Percentiles rank a stretch among this genome's conserved stretches.
phyloP scores from a whole-genome alignment of 2,888 invertebrate genomes.

The Entomobrya multifasciata region DNA sequence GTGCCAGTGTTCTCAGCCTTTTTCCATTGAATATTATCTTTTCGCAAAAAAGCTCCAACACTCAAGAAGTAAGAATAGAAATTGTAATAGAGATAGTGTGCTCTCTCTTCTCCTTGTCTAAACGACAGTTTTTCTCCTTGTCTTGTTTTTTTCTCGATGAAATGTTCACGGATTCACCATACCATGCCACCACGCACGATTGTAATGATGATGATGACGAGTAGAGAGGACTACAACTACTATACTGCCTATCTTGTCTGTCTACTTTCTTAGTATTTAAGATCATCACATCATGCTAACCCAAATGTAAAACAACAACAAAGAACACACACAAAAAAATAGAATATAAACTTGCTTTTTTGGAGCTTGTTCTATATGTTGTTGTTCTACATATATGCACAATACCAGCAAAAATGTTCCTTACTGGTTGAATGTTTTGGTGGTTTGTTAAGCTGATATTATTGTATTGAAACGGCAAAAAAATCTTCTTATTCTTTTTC shows the following conservation, averaged over 20 bases:
- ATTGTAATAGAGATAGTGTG: not conserved
- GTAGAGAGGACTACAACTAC: no score
- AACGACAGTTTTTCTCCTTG: constrained; percentile 53
- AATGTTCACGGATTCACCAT: constrained; percentile 31
- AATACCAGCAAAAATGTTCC: constrained; percentile 4
- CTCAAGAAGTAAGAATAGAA: not conserved
- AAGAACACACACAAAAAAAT: constrained; percentile 10
- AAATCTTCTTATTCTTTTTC: constrained; percentile 17
- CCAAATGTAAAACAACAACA: constrained; percentile 28
- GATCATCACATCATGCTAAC: constrained; percentile 2
- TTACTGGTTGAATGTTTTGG: not conserved
- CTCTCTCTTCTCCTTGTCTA: constrained; percentile 18
- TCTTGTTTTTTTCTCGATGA: constrained; percentile 42
- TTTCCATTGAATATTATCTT: constrained; percentile 41
- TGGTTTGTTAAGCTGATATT: constrained; percentile 46
- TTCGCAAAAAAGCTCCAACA: constrained; percentile 55
- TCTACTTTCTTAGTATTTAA: constrained; percentile 1
- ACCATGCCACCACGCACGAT: constrained; percentile 34
- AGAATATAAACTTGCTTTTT: constrained; percentile 48
- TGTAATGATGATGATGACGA: constrained; percentile 17
- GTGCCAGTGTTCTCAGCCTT: not conserved
- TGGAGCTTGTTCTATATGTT: not conserved
- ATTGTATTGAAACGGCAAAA: constrained; percentile 48
- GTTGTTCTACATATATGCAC: no score
- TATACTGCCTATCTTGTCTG: not conserved